Conservation (phyloP, 1,140 invertebrate genomes). For the Gonatopus flavifemur region DNA sequence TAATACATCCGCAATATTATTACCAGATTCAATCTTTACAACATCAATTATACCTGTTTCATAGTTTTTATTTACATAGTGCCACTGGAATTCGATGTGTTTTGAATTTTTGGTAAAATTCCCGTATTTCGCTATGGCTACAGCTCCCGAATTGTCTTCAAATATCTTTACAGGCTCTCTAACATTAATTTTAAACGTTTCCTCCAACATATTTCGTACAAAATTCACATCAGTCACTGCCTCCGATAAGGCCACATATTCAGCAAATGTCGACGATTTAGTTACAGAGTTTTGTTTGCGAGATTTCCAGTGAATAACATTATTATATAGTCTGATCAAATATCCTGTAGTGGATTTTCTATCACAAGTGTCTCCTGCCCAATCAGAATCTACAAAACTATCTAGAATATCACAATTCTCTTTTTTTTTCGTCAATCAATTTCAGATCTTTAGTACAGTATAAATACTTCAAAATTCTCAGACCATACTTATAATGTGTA, state of each 20-base stretch:
- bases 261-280: conserved; percentile 20
- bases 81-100: background rate
- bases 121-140: background rate
- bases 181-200: background rate
- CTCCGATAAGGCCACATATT: conserved; percentile 19
- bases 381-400: conserved; percentile 47
- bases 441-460: conserved; percentile 42
- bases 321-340: conserved; percentile 32
- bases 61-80: too few relatives aligned
- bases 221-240: conserved; percentile 27
- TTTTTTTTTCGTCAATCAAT: conserved; percentile 38
- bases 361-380: conserved; percentile 43
- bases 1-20: too few relatives aligned
- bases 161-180: background rate
- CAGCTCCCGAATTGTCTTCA: background rate
- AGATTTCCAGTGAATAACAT: conserved; percentile 42
- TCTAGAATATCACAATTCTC: conserved; percentile 34
- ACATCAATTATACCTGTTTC: too few relatives aligned
- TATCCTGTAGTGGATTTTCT: conserved; percentile 44
- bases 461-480: conserved; percentile 28
- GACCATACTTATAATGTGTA: conserved; percentile 47
- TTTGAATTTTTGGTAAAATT: too few relatives aligned
- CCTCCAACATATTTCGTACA: background rate
- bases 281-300: conserved; percentile 37
- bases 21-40: too few relatives aligned